These are phyloP conservation scores for Chelonus formosanus DNA, from an alignment of 2,888 invertebrate genomes.

Conservation along the genomic window DNA sequence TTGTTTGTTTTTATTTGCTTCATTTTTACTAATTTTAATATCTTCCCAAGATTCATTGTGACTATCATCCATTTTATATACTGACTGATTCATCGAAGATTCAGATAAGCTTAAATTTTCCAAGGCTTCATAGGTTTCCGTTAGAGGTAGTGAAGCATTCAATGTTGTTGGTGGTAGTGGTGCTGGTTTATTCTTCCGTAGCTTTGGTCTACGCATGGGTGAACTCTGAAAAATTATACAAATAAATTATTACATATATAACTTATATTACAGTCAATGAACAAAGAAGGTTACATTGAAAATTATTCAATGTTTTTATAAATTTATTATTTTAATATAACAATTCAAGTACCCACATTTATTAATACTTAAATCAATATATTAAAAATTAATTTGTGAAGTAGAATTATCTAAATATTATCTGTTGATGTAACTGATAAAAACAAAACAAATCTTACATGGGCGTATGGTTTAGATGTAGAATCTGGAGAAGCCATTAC, in stretches of 20 bases:
- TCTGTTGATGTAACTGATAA: not conserved
- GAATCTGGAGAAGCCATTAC: not conserved
- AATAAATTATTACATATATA: not conserved
- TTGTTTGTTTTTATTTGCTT: conserved; percentile 69
- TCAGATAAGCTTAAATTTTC: conserved; percentile 38
- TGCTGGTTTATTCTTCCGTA: conserved; percentile 73
- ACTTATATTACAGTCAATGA: too few species aligned
- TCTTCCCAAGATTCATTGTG: conserved; percentile 63
- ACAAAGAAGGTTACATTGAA: too few species aligned
- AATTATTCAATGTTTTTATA: too few species aligned
- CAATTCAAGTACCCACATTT: too few species aligned
- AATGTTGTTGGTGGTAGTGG: conserved; percentile 70
- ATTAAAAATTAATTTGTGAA: too few species aligned
- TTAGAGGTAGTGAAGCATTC: conserved; percentile 45
- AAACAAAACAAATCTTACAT: conserved; percentile 13
- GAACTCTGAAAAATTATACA: conserved; percentile 44
- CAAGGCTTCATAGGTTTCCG: not conserved
- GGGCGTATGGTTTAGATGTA: conserved; percentile 2
- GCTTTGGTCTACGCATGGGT: conserved; percentile 66
- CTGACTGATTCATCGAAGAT: conserved; percentile 44
- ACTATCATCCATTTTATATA: conserved; percentile 34
- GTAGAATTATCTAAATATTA: too few species aligned
- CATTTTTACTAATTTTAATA: conserved; percentile 70
- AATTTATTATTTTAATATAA: too few species aligned
- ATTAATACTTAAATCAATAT: too few species aligned